Evolutionary conservation across 1,140 invertebrate species (phyloP).

Genomic region (Aporrectodea caliginosa): DNA sequence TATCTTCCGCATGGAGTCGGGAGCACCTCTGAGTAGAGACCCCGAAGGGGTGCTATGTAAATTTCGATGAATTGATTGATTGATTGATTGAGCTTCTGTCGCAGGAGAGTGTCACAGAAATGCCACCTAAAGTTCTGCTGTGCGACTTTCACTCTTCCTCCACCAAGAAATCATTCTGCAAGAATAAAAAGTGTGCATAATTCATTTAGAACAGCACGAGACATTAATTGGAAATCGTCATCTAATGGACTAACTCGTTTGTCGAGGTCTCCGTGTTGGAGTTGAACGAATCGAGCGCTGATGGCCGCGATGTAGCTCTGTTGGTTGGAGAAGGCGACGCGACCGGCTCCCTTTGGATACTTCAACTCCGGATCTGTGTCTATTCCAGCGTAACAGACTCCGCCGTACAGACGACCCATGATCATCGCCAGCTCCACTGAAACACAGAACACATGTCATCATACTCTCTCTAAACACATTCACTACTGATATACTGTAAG

Average conservation of each 20-base stretch:
- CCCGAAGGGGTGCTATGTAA: too few relatives aligned
- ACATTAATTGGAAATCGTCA: background rate
- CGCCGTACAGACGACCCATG: conserved; percentile 96
- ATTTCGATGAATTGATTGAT: too few relatives aligned
- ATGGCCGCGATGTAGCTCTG: conserved; percentile 99
- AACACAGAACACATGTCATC: too few relatives aligned
- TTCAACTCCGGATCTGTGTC: conserved; percentile 99
- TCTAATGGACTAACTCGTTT: conserved; percentile 70
- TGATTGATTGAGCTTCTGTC: too few relatives aligned
- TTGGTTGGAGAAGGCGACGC: conserved; percentile 98
- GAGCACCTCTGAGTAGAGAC: too few relatives aligned
- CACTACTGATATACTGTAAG: too few relatives aligned
- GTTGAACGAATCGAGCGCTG: conserved; percentile 93
- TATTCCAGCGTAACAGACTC: conserved; percentile 98
- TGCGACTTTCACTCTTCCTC: too few relatives aligned
- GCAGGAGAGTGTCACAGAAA: too few relatives aligned
- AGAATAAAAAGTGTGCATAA: background rate
- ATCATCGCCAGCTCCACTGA: conserved; percentile 93
- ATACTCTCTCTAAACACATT: too few relatives aligned
- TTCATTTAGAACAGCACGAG: background rate
- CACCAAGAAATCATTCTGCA: too few relatives aligned
- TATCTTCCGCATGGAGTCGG: too few relatives aligned
- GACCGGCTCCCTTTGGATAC: conserved; percentile 97
- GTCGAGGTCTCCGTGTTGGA: conserved; percentile 98
- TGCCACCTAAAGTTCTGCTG: too few relatives aligned